Conservation (phyloP, 2,113 vertebrate genomes). For the Cyprinus carpio region DNA sequence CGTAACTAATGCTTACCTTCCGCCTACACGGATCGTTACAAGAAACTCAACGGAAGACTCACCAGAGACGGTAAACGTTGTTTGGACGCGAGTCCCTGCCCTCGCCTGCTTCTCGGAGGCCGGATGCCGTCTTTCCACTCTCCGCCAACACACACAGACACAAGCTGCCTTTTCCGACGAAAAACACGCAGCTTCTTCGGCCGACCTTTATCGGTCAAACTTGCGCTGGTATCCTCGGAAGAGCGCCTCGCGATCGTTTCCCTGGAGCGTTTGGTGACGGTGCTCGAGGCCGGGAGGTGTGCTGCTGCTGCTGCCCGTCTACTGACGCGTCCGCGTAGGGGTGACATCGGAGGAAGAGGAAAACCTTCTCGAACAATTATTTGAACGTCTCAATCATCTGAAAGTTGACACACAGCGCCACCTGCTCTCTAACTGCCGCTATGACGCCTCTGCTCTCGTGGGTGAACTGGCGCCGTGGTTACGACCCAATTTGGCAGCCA, state of each 20-base stretch:
- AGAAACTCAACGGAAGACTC: slow-evolving; percentile 30
- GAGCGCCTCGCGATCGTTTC: slow-evolving; percentile 24
- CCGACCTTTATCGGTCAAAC: slow-evolving; percentile 11
- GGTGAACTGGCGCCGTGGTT: too few relatives aligned
- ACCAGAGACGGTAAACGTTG: slow-evolving; percentile 71
- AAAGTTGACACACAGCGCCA: slow-evolving; percentile 35
- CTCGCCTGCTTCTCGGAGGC: slow-evolving; percentile 66
- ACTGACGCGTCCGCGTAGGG: slow-evolving; percentile 66
- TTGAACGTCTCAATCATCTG: background rate
- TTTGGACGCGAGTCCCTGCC: slow-evolving; percentile 65
- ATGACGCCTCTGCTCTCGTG: background rate
- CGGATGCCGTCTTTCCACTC: slow-evolving; percentile 74
- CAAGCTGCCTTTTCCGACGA: slow-evolving; percentile 17
- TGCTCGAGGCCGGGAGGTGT: slow-evolving; percentile 44
- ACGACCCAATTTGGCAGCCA: too few relatives aligned
- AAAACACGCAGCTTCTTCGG: slow-evolving; percentile 17
- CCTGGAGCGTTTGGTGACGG: slow-evolving; percentile 38
- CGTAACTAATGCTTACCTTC: background rate
- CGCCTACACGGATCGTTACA: too few relatives aligned
- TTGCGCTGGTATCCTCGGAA: background rate
- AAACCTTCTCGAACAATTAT: slow-evolving; percentile 45
- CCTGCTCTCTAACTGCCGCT: background rate
- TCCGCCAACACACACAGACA: slow-evolving; percentile 52
- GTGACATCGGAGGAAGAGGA: slow-evolving; percentile 55
- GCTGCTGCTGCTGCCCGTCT: slow-evolving; percentile 53